Conservation (phyloP, 2,113 vertebrate genomes). For the Pelmatolapia mariae region DNA sequence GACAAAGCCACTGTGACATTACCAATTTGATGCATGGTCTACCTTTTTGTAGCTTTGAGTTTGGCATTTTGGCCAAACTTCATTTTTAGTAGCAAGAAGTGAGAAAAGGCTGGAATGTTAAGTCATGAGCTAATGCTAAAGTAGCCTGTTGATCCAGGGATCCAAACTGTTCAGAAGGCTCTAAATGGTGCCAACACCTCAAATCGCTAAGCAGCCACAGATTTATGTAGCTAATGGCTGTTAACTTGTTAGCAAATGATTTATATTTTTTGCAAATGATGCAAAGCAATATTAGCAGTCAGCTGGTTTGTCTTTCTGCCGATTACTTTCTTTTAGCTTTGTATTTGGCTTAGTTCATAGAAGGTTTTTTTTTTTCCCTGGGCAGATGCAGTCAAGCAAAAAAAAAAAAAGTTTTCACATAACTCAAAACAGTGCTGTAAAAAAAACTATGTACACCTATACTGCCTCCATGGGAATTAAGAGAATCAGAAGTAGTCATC, state of each 20-base stretch:
- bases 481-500: background rate
- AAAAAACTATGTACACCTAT: background rate
- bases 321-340: background rate
- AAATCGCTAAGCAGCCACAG: background rate
- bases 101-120: background rate
- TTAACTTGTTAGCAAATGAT: background rate
- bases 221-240: background rate
- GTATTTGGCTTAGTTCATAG: background rate
- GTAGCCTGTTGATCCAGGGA: background rate
- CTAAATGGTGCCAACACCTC: background rate
- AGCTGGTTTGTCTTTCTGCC: background rate
- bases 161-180: background rate
- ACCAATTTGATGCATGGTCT: background rate
- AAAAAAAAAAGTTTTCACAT: background rate
- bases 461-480: background rate
- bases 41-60: background rate
- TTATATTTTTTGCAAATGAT: background rate
- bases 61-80: background rate
- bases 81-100: background rate
- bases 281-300: background rate
- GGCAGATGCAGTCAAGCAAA: too few species aligned
- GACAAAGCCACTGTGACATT: background rate
- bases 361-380: background rate
- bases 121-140: background rate
- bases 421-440: background rate